Base-by-base conservation (phyloP, 2,888 invertebrate genomes). In the Crepidodera aurea region DNA sequence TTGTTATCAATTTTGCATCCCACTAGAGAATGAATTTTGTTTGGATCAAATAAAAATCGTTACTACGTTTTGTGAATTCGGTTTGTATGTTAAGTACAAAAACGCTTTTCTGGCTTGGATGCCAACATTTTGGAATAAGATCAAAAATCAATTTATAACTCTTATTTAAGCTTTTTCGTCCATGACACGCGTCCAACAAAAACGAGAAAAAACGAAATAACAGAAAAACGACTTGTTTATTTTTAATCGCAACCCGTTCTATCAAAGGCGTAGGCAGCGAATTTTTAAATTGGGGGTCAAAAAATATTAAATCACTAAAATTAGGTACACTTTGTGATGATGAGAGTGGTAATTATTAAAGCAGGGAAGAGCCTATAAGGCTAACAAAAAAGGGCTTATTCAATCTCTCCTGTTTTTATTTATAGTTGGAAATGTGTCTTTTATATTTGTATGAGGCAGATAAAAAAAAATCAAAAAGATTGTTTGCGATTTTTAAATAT, bases 101-200 rank as follows among this genome's bases (percentile, higher is more conserved):
- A 46, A 25, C n/a, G 22, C 13, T 25, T 46, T 46, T 46, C 6
- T 46, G 22, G 46, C 46, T 46, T 6, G 8, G 25, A 13, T 27
- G 25, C 29, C 19, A 29, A 19, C n/a, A 27, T 12, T 29, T 48
- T 48, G 48, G 48, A 48, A 15, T n/a, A 13, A 13, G 25, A 48
- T 48, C 48, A 48, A 48, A 48, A 48, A 48, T 48, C 48, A 48
- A 48, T 48, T 27, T 6, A 48, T 48, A 48, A 48, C 22, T 48
- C n/a, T 27, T 29, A 13, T 25, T 42, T 3, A 22, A 44, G 44
- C 48, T 48, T 48, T 29, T 48, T 27, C 48, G 48, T n/a, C 48
- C 48, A 29, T 48, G 48, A 48, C 48, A 48, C 15, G 29, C 25
- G 27, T 48, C 27, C 48, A 48, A 48, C 48, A 48, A 48, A 48